phyloP scores from a whole-genome alignment of 2,888 invertebrate species.

The Anodontia alba region DNA sequence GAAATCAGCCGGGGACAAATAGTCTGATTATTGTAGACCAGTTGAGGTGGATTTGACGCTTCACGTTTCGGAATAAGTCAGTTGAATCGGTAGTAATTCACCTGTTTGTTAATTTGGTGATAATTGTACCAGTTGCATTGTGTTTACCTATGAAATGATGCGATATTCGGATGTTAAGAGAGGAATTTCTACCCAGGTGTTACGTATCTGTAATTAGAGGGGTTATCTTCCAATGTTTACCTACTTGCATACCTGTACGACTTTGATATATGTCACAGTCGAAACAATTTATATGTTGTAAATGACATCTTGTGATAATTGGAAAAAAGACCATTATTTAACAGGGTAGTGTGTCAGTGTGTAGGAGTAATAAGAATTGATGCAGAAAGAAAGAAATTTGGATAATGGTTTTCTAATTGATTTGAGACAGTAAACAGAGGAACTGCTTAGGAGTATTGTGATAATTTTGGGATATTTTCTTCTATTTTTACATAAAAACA shows the following conservation, averaged over 20 bases:
- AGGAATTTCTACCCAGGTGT: conserved; percentile 10
- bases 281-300: conserved; percentile 10
- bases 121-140: conserved; percentile 1
- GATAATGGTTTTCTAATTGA: too few species aligned
- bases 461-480: too few species aligned
- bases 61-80: neutral
- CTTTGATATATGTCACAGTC: conserved; percentile 11
- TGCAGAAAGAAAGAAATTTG: too few species aligned
- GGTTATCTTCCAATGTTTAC: conserved; percentile 13
- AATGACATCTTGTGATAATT: neutral
- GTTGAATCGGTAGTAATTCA: neutral
- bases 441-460: too few species aligned
- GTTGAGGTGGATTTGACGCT: neutral
- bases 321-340: conserved; percentile 4
- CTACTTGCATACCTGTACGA: conserved; percentile 2
- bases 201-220: conserved; percentile 1
- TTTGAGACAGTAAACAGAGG: too few species aligned
- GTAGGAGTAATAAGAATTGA: too few species aligned
- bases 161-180: neutral
- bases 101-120: conserved; percentile 7
- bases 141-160: neutral
- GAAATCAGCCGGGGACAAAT: conserved; percentile 6
- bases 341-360: neutral
- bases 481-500: too few species aligned
- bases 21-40: neutral